Percentiles rank a stretch among this genome's conserved stretches.
These are phyloP conservation scores for Conus betulinus DNA, from an alignment of 1,140 invertebrate species.

Conservation along the genomic window DNA sequence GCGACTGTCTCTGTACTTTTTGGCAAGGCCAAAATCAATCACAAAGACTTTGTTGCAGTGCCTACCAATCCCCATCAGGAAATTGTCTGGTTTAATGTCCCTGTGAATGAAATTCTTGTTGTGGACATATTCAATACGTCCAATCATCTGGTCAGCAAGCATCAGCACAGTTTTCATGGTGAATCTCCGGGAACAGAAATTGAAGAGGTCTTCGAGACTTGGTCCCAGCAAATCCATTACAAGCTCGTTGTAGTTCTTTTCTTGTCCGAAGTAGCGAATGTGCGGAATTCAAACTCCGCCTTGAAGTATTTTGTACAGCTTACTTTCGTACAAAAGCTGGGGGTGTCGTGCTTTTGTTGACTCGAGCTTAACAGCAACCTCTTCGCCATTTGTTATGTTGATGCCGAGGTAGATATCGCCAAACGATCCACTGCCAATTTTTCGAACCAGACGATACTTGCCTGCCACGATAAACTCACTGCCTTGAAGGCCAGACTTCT, in stretches of 20 bases:
- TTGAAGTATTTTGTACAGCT: slow-evolving; percentile 89
- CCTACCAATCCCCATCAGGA: slow-evolving; percentile 91
- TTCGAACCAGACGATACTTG: slow-evolving; percentile 75
- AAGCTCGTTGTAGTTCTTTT: slow-evolving; percentile 79
- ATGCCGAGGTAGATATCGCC: slow-evolving; percentile 76
- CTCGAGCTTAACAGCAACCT: slow-evolving; percentile 98
- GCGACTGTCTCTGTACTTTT: slow-evolving; percentile 94
- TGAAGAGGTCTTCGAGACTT: slow-evolving; percentile 76
- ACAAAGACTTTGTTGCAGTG: slow-evolving; percentile 97
- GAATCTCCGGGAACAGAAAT: slow-evolving; percentile 75
- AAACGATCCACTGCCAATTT: slow-evolving; percentile 76
- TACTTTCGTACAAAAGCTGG: slow-evolving; percentile 96
- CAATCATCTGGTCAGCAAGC: slow-evolving; percentile 78
- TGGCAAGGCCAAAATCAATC: slow-evolving; percentile 97
- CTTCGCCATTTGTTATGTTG: slow-evolving; percentile 82
- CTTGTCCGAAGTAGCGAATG: slow-evolving; percentile 98
- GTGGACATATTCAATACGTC: slow-evolving; percentile 97
- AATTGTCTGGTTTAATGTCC: slow-evolving; percentile 77
- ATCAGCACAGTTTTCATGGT: slow-evolving; percentile 76
- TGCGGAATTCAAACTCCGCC: slow-evolving; percentile 93
- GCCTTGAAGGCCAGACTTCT: slow-evolving; percentile 42
- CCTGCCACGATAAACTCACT: slow-evolving; percentile 72
- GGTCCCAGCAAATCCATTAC: slow-evolving; percentile 76
- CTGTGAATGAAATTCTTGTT: slow-evolving; percentile 89
- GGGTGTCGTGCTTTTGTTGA: slow-evolving; percentile 94